Evolutionary conservation across 2,113 vertebrate genomes (phyloP).

Genomic region (Elanoides forficatus): DNA sequence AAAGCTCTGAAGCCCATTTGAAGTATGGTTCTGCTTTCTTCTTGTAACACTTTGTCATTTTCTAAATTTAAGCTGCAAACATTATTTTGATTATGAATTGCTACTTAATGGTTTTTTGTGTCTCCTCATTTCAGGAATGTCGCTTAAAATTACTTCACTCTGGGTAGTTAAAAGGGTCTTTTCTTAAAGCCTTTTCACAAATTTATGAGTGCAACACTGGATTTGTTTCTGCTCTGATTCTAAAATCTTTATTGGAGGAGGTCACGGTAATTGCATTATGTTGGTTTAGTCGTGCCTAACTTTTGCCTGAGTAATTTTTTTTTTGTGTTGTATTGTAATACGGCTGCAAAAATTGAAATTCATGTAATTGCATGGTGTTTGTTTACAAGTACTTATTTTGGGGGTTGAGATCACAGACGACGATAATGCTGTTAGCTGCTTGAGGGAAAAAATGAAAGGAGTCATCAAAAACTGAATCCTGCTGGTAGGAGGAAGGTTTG

Average conservation of each 20-base stretch:
- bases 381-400: background rate
- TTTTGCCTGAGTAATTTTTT: background rate
- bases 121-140: background rate
- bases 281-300: background rate
- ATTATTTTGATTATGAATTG: background rate
- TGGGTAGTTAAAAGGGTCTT: background rate
- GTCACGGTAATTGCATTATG: background rate
- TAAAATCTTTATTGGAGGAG: background rate
- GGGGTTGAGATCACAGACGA: background rate
- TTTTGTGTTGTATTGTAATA: background rate
- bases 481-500: background rate
- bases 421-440: conserved; percentile 7
- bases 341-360: background rate
- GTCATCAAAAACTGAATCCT: conserved; percentile 5
- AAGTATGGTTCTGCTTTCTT: background rate
- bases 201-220: background rate
- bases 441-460: background rate
- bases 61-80: background rate
- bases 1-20: background rate
- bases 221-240: background rate
- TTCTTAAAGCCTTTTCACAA: background rate
- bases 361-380: background rate
- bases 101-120: background rate
- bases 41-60: background rate
- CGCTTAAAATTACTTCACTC: conserved; percentile 1